Evolutionary conservation across 53 echinoderm and acorn worm genomes (phyloP).

Genomic region (Actinopyga echinites): DNA sequence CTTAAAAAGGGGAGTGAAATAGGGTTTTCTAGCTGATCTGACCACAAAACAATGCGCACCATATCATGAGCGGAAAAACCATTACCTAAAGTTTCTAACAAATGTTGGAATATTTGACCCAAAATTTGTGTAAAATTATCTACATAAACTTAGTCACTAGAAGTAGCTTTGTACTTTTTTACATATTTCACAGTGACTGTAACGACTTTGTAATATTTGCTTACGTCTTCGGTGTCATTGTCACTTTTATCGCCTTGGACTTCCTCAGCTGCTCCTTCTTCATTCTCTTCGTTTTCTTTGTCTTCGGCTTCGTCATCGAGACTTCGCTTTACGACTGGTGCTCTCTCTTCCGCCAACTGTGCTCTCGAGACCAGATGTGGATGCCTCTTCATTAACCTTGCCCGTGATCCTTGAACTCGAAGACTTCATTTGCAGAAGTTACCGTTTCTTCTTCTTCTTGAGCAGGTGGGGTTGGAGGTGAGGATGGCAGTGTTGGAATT

Average conservation of each 20-base stretch:
- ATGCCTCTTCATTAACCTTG: neutral
- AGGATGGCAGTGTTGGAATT: neutral
- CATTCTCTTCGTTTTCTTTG: neutral
- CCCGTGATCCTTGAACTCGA: no score
- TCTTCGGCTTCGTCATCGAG: neutral
- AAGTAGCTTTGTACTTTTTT: conserved; percentile 25
- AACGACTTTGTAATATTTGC: neutral
- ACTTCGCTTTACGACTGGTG: neutral
- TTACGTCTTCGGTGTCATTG: no score
- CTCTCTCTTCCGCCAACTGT: neutral
- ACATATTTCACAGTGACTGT: neutral
- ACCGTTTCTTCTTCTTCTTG: no score
- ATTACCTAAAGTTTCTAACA: neutral
- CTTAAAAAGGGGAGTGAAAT: conserved; percentile 23
- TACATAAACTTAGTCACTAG: neutral
- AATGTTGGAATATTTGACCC: neutral
- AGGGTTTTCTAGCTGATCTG: conserved; percentile 14
- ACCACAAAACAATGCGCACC: neutral
- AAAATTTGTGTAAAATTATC: conserved; percentile 13
- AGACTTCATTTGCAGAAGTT: no score
- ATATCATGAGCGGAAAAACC: neutral
- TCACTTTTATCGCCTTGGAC: neutral
- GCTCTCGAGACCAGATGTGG: neutral
- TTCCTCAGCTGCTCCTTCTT: neutral
- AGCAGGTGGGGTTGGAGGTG: neutral